Conservation (phyloP, 2,113 vertebrate genomes). For the Tupaia chinensis region DNA sequence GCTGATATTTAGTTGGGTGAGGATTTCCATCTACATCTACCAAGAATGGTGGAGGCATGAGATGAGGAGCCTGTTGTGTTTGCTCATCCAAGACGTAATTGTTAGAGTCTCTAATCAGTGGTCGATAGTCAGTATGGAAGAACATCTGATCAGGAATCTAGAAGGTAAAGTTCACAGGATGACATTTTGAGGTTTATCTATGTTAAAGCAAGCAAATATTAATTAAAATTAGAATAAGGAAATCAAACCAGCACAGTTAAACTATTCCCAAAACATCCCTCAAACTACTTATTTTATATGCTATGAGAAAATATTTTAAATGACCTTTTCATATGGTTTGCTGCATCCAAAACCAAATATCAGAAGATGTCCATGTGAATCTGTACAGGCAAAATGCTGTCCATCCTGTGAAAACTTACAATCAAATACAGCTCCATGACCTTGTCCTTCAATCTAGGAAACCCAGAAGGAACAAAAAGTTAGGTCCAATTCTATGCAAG, state of each 20-base stretch:
- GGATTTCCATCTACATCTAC: constrained; percentile 99
- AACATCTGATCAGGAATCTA: constrained; percentile 99
- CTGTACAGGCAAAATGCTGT: constrained; percentile 97
- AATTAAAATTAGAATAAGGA: constrained; percentile 2
- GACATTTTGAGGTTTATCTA: constrained; percentile 2
- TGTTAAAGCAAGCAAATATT: constrained; percentile 41
- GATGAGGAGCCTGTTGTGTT: constrained; percentile 98
- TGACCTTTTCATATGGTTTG: constrained; percentile 96
- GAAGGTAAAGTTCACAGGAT: constrained; percentile 51
- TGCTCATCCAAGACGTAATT: constrained; percentile 98
- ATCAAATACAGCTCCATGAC: constrained; percentile 98
- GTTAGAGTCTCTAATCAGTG: constrained; percentile 95
- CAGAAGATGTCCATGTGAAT: constrained; percentile 97
- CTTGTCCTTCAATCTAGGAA: constrained; percentile 97
- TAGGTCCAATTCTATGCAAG: neutral
- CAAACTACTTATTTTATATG: neutral
- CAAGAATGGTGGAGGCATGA: constrained; percentile 98
- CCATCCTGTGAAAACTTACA: constrained; percentile 98
- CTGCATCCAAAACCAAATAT: constrained; percentile 98
- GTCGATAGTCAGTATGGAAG: constrained; percentile 99
- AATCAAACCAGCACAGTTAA: neutral
- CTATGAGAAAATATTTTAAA: constrained; percentile 63
- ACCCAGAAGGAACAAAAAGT: neutral
- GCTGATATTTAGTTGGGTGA: constrained; percentile 95
- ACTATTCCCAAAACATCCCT: neutral